Evolutionary conservation across 1,140 invertebrate species (phyloP).

Genomic region (Radopholus similis): DNA sequence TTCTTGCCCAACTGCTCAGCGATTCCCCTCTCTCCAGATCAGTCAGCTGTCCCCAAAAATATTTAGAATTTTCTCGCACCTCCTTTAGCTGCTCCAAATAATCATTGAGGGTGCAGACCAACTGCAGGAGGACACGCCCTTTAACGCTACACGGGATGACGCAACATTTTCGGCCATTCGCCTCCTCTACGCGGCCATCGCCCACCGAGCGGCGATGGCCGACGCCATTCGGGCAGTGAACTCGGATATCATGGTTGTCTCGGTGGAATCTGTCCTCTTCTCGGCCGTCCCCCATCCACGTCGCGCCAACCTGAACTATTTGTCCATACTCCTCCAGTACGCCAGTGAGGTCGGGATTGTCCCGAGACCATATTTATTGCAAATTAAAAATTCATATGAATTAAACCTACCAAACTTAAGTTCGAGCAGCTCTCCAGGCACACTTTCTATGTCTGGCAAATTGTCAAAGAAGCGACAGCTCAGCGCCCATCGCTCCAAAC

Average conservation of each 20-base stretch:
- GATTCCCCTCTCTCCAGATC: slow-evolving; percentile 24
- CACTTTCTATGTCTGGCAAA: slow-evolving; percentile 28
- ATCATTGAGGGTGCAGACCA: slow-evolving; percentile 20
- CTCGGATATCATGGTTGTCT: slow-evolving; percentile 26
- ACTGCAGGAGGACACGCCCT: background rate
- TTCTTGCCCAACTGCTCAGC: slow-evolving; percentile 27
- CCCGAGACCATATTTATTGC: slow-evolving; percentile 25
- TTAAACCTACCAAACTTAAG: background rate
- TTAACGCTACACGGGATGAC: slow-evolving; percentile 23
- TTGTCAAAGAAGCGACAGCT: slow-evolving; percentile 13
- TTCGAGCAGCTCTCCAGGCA: slow-evolving; percentile 22
- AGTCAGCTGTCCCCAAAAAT: slow-evolving; percentile 12
- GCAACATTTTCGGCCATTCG: slow-evolving; percentile 33
- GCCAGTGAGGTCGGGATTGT: too few relatives aligned
- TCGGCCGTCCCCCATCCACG: slow-evolving; percentile 21
- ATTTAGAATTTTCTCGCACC: background rate
- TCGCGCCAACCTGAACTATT: slow-evolving; percentile 5
- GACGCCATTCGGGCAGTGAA: slow-evolving; percentile 34
- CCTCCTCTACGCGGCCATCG: slow-evolving; percentile 22
- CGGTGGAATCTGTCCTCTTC: slow-evolving; percentile 28
- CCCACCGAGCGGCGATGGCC: slow-evolving; percentile 15
- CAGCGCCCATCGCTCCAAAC: slow-evolving; percentile 27
- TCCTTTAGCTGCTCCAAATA: slow-evolving; percentile 23
- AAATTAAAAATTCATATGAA: background rate
- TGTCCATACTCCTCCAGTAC: slow-evolving; percentile 17